phyloP scores from a whole-genome alignment of 2,888 invertebrate genomes.

The Tipula lateralis region DNA sequence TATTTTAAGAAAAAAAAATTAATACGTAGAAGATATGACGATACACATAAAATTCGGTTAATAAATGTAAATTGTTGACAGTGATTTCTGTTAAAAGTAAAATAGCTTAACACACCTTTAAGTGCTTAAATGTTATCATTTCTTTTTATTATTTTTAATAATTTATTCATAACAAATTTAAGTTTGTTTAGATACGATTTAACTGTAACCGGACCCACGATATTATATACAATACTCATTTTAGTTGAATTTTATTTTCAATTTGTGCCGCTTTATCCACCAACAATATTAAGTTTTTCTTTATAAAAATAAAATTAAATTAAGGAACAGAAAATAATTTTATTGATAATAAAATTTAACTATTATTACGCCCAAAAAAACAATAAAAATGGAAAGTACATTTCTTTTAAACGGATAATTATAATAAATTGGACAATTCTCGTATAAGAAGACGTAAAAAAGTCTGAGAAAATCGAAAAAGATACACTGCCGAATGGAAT shows the following conservation, averaged over 20 bases:
- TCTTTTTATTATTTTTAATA: no score
- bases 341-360: not conserved
- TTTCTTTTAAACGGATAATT: not conserved
- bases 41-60: no score
- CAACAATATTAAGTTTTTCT: not conserved
- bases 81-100: no score
- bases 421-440: not conserved
- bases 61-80: no score
- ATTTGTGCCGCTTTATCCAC: not conserved
- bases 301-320: not conserved
- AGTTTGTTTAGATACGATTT: not conserved
- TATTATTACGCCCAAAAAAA: not conserved
- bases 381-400: not conserved
- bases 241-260: not conserved
- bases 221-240: not conserved
- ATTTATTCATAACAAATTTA: no score
- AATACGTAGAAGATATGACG: no score
- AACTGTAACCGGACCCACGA: not conserved
- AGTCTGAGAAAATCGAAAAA: no score
- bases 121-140: no score
- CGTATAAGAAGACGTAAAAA: no score
- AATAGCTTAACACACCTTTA: no score
- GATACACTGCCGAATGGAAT: no score
- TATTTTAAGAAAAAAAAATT: no score
- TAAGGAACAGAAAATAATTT: not conserved